Evolutionary conservation across 2,797 vertebrate species (phyloP), one percentile per base, ranked within the genome.

Genomic region (Tiaroga cobitis): DNA sequence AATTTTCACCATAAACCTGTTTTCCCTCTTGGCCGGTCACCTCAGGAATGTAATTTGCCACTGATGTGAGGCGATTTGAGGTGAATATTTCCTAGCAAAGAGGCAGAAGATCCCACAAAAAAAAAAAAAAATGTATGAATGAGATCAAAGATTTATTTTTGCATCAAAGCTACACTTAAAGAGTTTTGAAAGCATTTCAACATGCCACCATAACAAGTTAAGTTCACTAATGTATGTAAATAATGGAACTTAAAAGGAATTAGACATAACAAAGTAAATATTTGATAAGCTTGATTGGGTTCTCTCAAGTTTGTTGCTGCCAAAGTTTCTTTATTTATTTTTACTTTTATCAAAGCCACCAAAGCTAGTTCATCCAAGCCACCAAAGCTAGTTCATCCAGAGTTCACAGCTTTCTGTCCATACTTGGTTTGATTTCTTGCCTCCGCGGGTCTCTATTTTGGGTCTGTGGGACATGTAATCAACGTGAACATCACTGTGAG

Each of bases 101-200:
- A 39, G 10, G 67, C n/a, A 63, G 29, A 32, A 16, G 51, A 32
- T 61, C 9, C 9, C 11, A 9, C 41, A 24, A n/a, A 37, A 29
- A 10, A 41, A 24, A n/a, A 37, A 29, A 10, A 41, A 61, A 41
- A 2, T 24, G 4, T 68, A 15, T 41, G 19, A 41, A 54, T 67
- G 43, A 51, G 18, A 83, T 37, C 3, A n/a, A 39, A 51, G 7
- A 29, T 73, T 67, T 61, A 4, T 32, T 59, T 73, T 32, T 59
- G 21, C 32, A 46, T 65, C 19, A 65, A 65, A 80, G 59, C 11
- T 26, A 80, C 26, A 32, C 26, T 21, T 32, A 46, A 80, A 34
- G 49, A 61, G 26, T 82, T 82, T 43, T 82, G 11, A 82, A 82
- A 32, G 16, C 46, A 68, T 80, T 80, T 39, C 24, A 56, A 54